Conservation (phyloP, 2,888 invertebrate genomes). For the Pristionchus mayeri region DNA sequence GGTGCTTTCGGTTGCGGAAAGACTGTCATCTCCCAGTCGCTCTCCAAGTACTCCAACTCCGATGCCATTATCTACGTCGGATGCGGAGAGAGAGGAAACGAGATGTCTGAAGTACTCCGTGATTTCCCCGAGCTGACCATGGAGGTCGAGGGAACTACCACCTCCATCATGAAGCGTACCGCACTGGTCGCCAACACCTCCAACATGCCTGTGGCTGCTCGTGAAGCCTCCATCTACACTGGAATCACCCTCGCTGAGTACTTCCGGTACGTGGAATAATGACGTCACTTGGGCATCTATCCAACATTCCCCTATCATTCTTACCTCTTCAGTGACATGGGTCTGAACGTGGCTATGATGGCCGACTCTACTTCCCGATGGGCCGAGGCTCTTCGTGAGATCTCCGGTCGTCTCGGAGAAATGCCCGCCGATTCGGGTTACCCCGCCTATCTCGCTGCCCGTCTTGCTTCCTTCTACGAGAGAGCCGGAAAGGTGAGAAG, state of each 20-base stretch:
- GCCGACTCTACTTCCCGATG: constrained; percentile 99
- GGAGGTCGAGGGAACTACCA: constrained; percentile 92
- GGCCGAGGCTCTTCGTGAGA: constrained; percentile 99
- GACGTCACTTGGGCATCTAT: background rate
- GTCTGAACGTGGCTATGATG: constrained; percentile 99
- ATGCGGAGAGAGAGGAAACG: constrained; percentile 99
- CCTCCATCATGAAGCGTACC: constrained; percentile 99
- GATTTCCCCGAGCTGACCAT: constrained; percentile 98
- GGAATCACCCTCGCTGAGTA: constrained; percentile 99
- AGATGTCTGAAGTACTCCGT: constrained; percentile 97
- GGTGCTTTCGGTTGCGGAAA: constrained; percentile 99
- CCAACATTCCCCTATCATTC: too few relatives aligned
- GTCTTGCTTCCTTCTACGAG: constrained; percentile 99
- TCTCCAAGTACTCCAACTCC: constrained; percentile 99
- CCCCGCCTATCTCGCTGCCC: constrained; percentile 97
- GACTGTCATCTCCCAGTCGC: constrained; percentile 98
- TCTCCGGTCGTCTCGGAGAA: constrained; percentile 97
- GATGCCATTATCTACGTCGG: constrained; percentile 99
- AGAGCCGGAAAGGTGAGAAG: constrained; percentile 93
- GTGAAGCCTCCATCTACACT: constrained; percentile 99
- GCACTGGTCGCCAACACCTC: constrained; percentile 99
- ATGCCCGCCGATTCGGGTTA: constrained; percentile 99
- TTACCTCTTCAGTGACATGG: constrained; percentile 89
- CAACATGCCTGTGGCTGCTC: constrained; percentile 99
- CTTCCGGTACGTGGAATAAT: constrained; percentile 67